Evolutionary conservation across 2,797 vertebrate genomes (phyloP).

Genomic region (Rhadinocentrus ornatus): DNA sequence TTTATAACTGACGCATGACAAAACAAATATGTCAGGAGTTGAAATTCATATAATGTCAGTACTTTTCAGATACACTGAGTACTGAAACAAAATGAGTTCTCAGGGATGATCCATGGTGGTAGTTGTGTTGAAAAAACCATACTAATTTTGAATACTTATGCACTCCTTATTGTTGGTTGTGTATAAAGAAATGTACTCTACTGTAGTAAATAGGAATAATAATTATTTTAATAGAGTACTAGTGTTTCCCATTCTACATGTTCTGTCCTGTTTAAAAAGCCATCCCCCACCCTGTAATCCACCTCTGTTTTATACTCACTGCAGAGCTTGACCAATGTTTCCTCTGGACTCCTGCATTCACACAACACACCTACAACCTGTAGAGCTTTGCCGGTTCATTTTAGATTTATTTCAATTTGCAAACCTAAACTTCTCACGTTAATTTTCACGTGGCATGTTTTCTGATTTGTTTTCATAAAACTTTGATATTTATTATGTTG

Average conservation of each 20-base stretch:
- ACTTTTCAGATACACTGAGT: slow-evolving; percentile 73
- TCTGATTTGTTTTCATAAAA: slow-evolving; percentile 50
- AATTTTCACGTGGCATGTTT: slow-evolving; percentile 37
- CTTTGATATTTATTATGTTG: slow-evolving; percentile 64
- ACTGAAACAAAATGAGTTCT: slow-evolving; percentile 84
- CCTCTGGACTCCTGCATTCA: slow-evolving; percentile 44
- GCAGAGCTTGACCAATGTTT: slow-evolving; percentile 49
- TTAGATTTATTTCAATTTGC: slow-evolving; percentile 47
- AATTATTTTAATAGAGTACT: slow-evolving; percentile 63
- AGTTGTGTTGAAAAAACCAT: slow-evolving; percentile 50
- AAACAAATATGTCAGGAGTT: slow-evolving; percentile 28
- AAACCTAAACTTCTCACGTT: slow-evolving; percentile 29
- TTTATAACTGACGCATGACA: slow-evolving; percentile 19
- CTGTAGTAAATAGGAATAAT: slow-evolving; percentile 74
- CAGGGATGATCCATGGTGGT: slow-evolving; percentile 79
- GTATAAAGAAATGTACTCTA: slow-evolving; percentile 69
- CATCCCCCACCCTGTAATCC: slow-evolving; percentile 37
- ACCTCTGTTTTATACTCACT: slow-evolving; percentile 44
- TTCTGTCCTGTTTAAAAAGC: slow-evolving; percentile 43
- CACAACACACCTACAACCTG: slow-evolving; percentile 37
- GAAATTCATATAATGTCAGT: slow-evolving; percentile 47
- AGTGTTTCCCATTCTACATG: slow-evolving; percentile 30
- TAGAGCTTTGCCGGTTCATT: slow-evolving; percentile 39
- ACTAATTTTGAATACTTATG: slow-evolving; percentile 54
- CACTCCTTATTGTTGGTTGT: slow-evolving; percentile 59